Evolutionary conservation across 1,140 invertebrate species (phyloP), one percentile per base, ranked within the genome.

Genomic region (Spodoptera frugiperda): DNA sequence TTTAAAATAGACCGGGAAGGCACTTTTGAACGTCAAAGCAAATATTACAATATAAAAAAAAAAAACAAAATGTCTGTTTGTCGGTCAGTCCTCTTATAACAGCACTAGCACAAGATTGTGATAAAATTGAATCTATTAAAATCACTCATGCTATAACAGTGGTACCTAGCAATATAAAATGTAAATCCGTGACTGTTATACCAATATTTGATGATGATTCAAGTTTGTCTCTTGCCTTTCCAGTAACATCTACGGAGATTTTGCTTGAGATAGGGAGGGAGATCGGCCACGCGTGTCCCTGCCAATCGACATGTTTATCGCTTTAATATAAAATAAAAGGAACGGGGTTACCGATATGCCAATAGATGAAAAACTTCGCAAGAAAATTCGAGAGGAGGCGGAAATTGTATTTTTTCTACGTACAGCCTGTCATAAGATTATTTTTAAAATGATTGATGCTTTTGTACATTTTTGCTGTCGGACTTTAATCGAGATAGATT

Each of bases 271-370:
- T 61, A 49, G 46, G 76, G 89, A 67, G 89, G 91, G 92, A 87
- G 89, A 78, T 88, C 87, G 88, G 81, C 89, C 89, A 89, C 84
- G 89, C 90, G 86, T 92, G 88, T 80, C 82, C 87, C 84, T 83
- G 85, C 75, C 82, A 87, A 94, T 93, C 92, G 90, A 93, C 92
- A 92, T 93, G 89, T 93, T 93, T 93, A 93, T 93, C 92, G 91
- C 91, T 89, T 92, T 94, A 92, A 93, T 93, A 93, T 93, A 93
- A 92, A 92, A 94, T 90, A 94, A 92, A 92, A 88, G 87, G 90
- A 89, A 90, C 82, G 79, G 85, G 85, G 87, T 88, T 87, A 83
- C 53, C 51, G 70, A 72, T 86, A 89, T 89, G 74, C 49, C 89
- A 85, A 91, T 89, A 89, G 81, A 91, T 89, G 89, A 91, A 89